Percentiles rank a stretch among this genome's conserved stretches.
These are phyloP conservation scores for Drosophila buzzatii DNA, from an alignment of 2,888 invertebrate species.

Conservation along the genomic window DNA sequence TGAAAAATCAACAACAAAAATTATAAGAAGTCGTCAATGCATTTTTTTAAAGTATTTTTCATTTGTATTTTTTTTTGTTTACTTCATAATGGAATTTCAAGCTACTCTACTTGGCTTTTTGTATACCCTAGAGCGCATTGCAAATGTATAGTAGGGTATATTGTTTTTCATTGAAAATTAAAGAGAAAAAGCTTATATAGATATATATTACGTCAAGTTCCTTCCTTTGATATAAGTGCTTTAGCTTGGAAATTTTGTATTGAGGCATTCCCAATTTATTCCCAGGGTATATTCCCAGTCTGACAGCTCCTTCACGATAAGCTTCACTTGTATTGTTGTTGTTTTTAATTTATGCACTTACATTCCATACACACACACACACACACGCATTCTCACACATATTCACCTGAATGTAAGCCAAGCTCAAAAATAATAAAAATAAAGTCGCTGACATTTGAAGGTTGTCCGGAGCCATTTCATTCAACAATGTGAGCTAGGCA, in stretches of 20 bases:
- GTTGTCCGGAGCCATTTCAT: conserved; percentile 61
- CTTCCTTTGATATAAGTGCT: too few relatives aligned
- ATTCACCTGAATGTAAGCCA: conserved; percentile 44
- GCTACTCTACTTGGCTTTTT: conserved; percentile 47
- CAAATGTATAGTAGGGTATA: background rate
- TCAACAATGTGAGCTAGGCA: conserved; percentile 49
- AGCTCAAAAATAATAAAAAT: conserved; percentile 38
- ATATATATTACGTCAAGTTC: too few relatives aligned
- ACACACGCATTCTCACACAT: conserved; percentile 8
- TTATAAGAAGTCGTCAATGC: conserved; percentile 50
- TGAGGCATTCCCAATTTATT: background rate
- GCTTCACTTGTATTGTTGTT: conserved; percentile 27
- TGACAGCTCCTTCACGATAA: background rate
- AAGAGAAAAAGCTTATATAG: background rate
- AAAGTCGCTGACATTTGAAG: conserved; percentile 76
- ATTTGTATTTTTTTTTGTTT: background rate
- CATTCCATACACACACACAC: conserved; percentile 29
- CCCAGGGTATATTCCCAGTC: background rate
- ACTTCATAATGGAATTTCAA: conserved; percentile 52
- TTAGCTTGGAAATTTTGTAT: background rate
- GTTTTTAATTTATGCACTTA: conserved; percentile 58
- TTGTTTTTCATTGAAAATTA: background rate
- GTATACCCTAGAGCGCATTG: background rate
- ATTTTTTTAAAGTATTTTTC: conserved; percentile 28
- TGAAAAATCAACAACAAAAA: conserved; percentile 37